Base-by-base conservation (phyloP, 2,113 vertebrate species). In the Bagarius yarrelli region DNA sequence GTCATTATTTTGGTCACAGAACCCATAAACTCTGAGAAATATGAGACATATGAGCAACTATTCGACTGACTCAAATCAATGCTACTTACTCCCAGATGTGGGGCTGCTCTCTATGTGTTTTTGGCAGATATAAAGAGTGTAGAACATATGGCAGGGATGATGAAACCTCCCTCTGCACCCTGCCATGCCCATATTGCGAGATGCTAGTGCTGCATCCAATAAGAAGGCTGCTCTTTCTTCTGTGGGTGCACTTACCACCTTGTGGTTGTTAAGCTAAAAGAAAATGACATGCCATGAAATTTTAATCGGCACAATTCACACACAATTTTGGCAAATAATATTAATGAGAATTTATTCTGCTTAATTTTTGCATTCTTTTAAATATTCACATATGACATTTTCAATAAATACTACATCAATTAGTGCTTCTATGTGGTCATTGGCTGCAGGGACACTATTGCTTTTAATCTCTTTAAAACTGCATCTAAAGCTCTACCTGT, bases 71-170 rank as follows among this genome's bases (percentile, higher is more conserved):
- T 47, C 5, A 6, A 61, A 34, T n/a, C 25, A 44, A 23, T 18
- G 1, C 0, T 19, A 91, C 95, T 95, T 91, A 95, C 95, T 92
- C 88, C 92, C 93, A 0, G 96, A 97, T 89, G 97, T 99, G 60
- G 95, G 93, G 0, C 93, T 95, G 91, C 95, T 96, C 83, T 98
- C 96, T 88, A 96, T 95, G 3, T 95, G 95, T 79, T 97, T 97
- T 86, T 98, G 96, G 88, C 96, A 97, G 88, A 99, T 90, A 83
- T 99, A 95, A 80, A 99, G 91, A 0, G 96, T 98, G 93, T 98
- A 99, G 87, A 99, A 96, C 98, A 99, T 98, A 88, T 98, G 95
- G 14, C 96, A 98, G 90, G 93, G 96, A 81, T 95, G 93, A 64
- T 91, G 94, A 64, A 95, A 92, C 0, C 93, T 94, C 78, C 94